A percentile compares a stretch with the other conserved stretches of the same genome.
phyloP scores from a whole-genome alignment of 2,797 vertebrate genomes.

The Rhabdophis nuchalis region DNA sequence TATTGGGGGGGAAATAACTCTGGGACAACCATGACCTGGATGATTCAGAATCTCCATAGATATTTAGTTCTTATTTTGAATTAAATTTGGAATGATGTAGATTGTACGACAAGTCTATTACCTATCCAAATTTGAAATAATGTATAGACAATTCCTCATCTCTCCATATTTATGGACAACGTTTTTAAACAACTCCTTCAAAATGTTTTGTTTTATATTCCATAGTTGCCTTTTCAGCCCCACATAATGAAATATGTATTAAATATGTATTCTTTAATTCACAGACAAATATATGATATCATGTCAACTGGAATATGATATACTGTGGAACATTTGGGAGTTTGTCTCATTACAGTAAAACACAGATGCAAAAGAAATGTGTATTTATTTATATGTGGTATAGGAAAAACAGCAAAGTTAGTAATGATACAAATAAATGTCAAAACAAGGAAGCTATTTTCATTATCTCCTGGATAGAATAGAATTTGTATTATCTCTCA shows the following conservation, averaged over 20 bases:
- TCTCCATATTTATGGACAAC: constrained; percentile 48
- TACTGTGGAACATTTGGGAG: constrained; percentile 50
- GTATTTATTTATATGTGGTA: constrained; percentile 1
- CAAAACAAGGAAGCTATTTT: constrained; percentile 1
- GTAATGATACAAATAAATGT: background rate
- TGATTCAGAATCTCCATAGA: background rate
- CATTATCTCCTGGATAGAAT: background rate
- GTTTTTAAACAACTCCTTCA: constrained; percentile 60
- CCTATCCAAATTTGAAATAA: constrained; percentile 16
- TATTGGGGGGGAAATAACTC: background rate
- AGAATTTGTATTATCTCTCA: background rate
- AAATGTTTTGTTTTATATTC: constrained; percentile 69
- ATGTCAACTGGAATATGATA: constrained; percentile 64
- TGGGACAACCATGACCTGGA: background rate
- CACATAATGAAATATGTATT: constrained; percentile 62
- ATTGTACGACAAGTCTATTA: constrained; percentile 6
- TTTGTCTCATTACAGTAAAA: constrained; percentile 59
- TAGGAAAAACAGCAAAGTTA: background rate
- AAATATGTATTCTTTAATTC: constrained; percentile 65
- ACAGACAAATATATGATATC: constrained; percentile 69
- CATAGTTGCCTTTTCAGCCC: constrained; percentile 41
- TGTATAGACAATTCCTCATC: constrained; percentile 9
- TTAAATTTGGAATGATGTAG: background rate
- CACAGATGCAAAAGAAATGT: constrained; percentile 45
- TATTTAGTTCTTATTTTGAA: background rate